phyloP scores from a whole-genome alignment of 2,888 invertebrate genomes.

The Stramonita haemastoma region DNA sequence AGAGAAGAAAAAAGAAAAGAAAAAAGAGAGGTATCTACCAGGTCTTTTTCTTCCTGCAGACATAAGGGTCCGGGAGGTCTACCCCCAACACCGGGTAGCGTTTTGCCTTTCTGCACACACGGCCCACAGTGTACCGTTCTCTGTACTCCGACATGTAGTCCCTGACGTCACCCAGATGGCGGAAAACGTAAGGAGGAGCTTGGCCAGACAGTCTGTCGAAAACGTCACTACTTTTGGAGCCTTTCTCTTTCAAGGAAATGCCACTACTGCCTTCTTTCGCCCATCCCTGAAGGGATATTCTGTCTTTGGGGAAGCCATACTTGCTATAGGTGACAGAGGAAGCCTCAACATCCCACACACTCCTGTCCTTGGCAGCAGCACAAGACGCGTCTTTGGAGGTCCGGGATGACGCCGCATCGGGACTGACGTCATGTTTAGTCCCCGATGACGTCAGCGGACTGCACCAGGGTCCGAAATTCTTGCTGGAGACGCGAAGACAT shows the following conservation, averaged over 20 bases:
- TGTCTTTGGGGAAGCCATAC: neutral
- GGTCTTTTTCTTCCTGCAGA: slow-evolving; percentile 11
- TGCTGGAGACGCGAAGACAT: neutral
- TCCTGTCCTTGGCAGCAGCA: neutral
- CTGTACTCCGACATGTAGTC: slow-evolving; percentile 39
- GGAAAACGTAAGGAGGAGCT: slow-evolving; percentile 19
- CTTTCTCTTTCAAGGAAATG: neutral
- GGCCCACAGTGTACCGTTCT: slow-evolving; percentile 34
- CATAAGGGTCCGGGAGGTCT: slow-evolving; percentile 40
- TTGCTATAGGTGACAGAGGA: neutral
- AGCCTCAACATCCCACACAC: neutral
- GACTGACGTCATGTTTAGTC: neutral
- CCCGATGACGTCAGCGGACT: neutral
- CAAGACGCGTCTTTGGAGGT: neutral
- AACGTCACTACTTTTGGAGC: neutral
- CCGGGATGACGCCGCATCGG: neutral
- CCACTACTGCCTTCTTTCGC: neutral
- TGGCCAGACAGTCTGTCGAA: slow-evolving; percentile 24
- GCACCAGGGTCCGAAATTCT: slow-evolving; percentile 17
- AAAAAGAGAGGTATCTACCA: neutral
- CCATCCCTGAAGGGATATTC: neutral
- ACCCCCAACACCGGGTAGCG: slow-evolving; percentile 36
- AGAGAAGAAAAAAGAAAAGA: too few species aligned
- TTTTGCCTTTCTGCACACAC: slow-evolving; percentile 25
- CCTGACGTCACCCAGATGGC: slow-evolving; percentile 20